These are phyloP conservation scores for Meloidogyne chitwoodi DNA, from an alignment of 1,140 invertebrate species.

Conservation along the genomic window DNA sequence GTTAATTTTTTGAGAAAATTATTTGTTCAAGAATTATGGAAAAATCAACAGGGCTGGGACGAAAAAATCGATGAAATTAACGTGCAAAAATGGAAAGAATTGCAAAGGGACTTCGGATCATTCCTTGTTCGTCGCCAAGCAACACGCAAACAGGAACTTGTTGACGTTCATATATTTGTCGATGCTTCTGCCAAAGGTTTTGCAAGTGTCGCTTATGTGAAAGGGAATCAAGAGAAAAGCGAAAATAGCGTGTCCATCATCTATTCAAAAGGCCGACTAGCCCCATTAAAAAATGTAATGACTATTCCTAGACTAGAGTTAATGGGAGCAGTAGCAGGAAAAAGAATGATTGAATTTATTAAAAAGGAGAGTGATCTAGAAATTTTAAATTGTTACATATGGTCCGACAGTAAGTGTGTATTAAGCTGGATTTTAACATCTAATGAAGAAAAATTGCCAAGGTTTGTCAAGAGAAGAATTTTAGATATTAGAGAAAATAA, in stretches of 20 bases:
- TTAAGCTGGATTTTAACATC: neutral
- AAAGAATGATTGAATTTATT: neutral
- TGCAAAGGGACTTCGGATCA: no score
- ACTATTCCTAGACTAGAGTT: neutral
- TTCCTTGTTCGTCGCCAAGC: no score
- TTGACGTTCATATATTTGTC: neutral
- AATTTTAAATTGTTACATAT: neutral
- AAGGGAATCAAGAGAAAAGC: neutral
- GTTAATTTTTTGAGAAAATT: neutral
- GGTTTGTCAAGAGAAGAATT: no score
- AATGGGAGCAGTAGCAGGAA: neutral
- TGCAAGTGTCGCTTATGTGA: neutral
- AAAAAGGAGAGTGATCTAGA: neutral
- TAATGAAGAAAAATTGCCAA: neutral
- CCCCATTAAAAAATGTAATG: no score
- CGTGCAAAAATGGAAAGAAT: neutral
- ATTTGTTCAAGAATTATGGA: neutral
- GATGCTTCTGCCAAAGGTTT: neutral
- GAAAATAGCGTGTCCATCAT: neutral
- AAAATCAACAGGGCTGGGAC: neutral
- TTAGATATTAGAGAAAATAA: no score
- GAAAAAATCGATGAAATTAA: neutral
- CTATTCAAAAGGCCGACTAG: neutral
- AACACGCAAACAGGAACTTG: no score
- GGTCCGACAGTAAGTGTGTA: neutral